Base-by-base conservation (phyloP, 2,113 vertebrate species). In the Amphiprion percula region DNA sequence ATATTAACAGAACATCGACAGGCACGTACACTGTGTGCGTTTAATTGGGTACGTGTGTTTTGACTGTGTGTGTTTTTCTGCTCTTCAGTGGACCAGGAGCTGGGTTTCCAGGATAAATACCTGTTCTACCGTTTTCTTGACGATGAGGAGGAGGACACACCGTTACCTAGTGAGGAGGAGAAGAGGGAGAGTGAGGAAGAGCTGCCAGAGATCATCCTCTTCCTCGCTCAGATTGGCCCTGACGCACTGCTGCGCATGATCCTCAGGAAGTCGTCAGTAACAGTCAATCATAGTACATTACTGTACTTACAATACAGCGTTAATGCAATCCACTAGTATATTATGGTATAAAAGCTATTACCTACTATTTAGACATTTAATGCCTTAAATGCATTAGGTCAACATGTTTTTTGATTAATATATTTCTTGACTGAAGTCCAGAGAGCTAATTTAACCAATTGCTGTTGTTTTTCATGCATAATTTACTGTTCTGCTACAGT, bases 231-330 rank as follows among this genome's bases (percentile, higher is more conserved):
- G 95, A 97, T 96, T 75, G 98, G 98, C 58, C 97, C 98, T 0
- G 98, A 99, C 15, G 97, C 98, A 76, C 96, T 98, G 87, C 97
- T 99, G 96, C 95, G 98, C 87, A 98, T 99, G 98, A 97, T 98
- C 89, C 96, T 99, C 74, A 95, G 96, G 86, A 99, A 99, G 92
- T 95, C 94, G 98, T 99, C 88, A 97, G 97, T 94, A 68, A 15
- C 15, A 28, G 2, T 59, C 16, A 0, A 23, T 5, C 8, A 54
- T 37, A 37, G 33, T 37, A 37, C 33, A 37, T 37, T 37, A 37
- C 33, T 23, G 19, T 28, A 9, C 44, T 12, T n/a, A 47, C 5
- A 47, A 17, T 15, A n/a, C 41, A 44, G 6, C 15, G 41, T 44
- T 44, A 44, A 44, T 44, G 41, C 41, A 44, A 44, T 50, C 49